These are phyloP conservation scores for Melangyna quadrimaculata DNA, from an alignment of 2,888 invertebrate genomes.

Conservation along the genomic window DNA sequence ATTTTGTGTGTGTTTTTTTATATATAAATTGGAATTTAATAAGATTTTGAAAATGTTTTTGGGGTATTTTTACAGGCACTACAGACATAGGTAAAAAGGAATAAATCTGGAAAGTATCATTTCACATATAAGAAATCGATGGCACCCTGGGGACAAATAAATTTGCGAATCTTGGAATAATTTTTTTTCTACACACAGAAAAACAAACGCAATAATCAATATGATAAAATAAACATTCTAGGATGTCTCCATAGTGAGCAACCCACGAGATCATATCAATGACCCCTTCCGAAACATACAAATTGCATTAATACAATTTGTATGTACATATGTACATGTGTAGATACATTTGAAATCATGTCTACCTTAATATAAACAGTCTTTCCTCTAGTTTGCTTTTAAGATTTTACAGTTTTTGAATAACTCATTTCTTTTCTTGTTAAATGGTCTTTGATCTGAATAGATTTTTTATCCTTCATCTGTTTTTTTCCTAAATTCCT, in stretches of 20 bases:
- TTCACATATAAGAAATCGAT: slow-evolving; percentile 59
- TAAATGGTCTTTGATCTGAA: too few species aligned
- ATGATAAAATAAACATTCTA: background rate
- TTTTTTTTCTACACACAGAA: background rate
- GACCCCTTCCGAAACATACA: too few species aligned
- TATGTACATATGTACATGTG: too few species aligned
- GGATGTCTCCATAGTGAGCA: background rate
- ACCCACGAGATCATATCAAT: background rate
- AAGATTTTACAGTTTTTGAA: too few species aligned
- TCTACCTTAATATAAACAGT: too few species aligned
- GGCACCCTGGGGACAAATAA: slow-evolving; percentile 64
- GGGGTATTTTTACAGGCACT: too few species aligned
- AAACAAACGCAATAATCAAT: background rate
- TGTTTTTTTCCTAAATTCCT: too few species aligned
- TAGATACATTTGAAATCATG: too few species aligned
- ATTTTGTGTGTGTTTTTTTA: background rate
- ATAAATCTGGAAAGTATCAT: slow-evolving; percentile 25
- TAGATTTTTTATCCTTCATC: too few species aligned
- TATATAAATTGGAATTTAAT: background rate
- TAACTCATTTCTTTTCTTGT: too few species aligned
- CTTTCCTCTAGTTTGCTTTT: too few species aligned
- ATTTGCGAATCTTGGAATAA: slow-evolving; percentile 52
- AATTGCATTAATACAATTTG: too few species aligned
- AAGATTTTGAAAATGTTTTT: slow-evolving; percentile 29
- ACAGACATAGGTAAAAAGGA: background rate